A percentile compares a stretch with the other conserved stretches of the same genome.
Conservation (phyloP, 2,888 invertebrate species). For the Sinhomidia bicolor region DNA sequence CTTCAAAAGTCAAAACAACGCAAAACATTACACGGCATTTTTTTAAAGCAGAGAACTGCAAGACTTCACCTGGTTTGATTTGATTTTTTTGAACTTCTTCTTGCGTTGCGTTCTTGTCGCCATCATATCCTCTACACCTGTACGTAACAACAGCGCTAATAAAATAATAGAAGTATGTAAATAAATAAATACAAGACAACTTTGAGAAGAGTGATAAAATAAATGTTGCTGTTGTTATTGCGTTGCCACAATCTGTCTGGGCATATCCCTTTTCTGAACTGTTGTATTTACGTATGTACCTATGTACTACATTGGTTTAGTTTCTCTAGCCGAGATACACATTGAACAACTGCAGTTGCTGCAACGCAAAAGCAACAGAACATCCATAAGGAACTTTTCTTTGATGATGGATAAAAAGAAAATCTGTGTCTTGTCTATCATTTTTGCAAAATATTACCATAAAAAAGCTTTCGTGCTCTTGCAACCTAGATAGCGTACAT, state of each 20-base stretch:
- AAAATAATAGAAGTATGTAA: no score
- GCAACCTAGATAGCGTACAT: conserved; percentile 4
- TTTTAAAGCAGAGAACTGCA: neutral
- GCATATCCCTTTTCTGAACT: no score
- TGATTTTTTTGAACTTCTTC: neutral
- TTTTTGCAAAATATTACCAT: conserved; percentile 32
- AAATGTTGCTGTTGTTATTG: no score
- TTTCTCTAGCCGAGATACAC: neutral
- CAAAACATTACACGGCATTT: neutral
- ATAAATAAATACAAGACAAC: no score
- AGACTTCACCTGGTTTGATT: conserved; percentile 21
- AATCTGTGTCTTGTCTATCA: conserved; percentile 11
- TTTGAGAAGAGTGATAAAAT: no score
- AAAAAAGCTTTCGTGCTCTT: conserved; percentile 6
- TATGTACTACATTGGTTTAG: neutral
- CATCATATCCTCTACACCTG: neutral
- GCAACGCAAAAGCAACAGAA: no score
- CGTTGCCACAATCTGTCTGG: no score
- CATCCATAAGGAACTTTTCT: conserved; percentile 10
- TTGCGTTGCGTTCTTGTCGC: neutral
- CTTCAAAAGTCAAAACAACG: neutral
- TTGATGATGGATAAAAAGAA: conserved; percentile 20
- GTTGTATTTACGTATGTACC: no score
- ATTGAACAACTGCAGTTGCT: no score
- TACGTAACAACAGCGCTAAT: neutral